A percentile compares a stretch with the other conserved stretches of the same genome.
phyloP scores from a whole-genome alignment of 2,113 vertebrate species.

The Recurvirostra avosetta region DNA sequence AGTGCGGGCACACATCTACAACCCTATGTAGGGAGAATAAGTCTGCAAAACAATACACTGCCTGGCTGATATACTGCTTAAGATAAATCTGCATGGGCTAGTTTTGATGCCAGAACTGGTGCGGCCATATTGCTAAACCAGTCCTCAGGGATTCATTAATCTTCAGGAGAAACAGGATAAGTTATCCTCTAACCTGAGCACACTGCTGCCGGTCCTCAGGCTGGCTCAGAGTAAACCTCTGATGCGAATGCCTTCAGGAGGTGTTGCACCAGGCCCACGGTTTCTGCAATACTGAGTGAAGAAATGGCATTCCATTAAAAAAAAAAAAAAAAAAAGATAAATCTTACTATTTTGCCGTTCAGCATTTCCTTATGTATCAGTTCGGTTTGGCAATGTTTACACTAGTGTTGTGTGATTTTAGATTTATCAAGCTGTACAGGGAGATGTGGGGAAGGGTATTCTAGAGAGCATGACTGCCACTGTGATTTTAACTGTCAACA shows the following conservation, averaged over 20 bases:
- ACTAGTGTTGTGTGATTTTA: slow-evolving; percentile 72
- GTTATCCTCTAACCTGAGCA: not conserved
- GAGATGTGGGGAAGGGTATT: slow-evolving; percentile 87
- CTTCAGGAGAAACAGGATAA: not conserved
- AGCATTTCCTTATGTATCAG: not conserved
- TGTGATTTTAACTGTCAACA: slow-evolving; percentile 89
- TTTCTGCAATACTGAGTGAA: not conserved
- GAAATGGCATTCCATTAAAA: not conserved
- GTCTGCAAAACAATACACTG: not conserved
- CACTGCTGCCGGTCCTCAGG: not conserved
- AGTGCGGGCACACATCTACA: not conserved
- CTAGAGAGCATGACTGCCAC: slow-evolving; percentile 85
- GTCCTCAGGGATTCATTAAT: not conserved
- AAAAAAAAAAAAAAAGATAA: not conserved
- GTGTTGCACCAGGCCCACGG: no score
- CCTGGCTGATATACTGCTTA: not conserved
- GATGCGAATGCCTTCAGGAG: not conserved
- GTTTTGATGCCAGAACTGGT: not conserved
- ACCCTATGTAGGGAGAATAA: not conserved
- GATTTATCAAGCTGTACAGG: slow-evolving; percentile 85
- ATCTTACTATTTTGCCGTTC: not conserved
- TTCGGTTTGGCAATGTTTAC: slow-evolving; percentile 54
- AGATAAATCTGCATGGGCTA: not conserved
- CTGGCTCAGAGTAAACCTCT: not conserved
- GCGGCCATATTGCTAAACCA: not conserved